phyloP scores from a whole-genome alignment of 2,888 invertebrate species.

The Erebia ligea region DNA sequence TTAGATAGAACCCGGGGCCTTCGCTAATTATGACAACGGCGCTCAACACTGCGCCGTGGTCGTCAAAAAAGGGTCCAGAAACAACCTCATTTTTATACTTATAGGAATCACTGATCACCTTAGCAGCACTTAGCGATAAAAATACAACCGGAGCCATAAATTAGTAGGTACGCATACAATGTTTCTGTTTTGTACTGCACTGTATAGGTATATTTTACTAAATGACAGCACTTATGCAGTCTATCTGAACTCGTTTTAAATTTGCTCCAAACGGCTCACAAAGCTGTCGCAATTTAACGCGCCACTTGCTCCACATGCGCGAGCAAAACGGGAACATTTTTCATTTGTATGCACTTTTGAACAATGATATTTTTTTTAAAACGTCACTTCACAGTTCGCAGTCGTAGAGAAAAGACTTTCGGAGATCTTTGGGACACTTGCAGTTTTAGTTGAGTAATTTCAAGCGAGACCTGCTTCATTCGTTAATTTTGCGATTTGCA shows the following conservation, averaged over 20 bases:
- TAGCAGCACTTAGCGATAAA: no score
- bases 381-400: conserved; percentile 10
- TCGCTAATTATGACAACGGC: no score
- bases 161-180: background rate
- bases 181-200: background rate
- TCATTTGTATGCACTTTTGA: conserved; percentile 37
- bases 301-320: conserved; percentile 42
- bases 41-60: no score
- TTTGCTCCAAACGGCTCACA: conserved; percentile 40
- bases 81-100: no score
- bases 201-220: conserved; percentile 9
- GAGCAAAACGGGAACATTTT: conserved; percentile 41
- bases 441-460: background rate
- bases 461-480: background rate
- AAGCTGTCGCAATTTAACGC: conserved; percentile 47
- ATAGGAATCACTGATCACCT: no score
- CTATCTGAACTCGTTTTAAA: conserved; percentile 36
- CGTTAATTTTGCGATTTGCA: background rate
- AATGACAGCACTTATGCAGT: conserved; percentile 24
- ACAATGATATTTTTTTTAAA: conserved; percentile 15
- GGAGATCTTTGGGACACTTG: conserved; percentile 1
- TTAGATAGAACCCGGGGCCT: no score
- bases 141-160: no score
- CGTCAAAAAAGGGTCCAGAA: no score
- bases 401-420: background rate